phyloP scores from a whole-genome alignment of 2,888 invertebrate species.

The Drosophila mercatorum region DNA sequence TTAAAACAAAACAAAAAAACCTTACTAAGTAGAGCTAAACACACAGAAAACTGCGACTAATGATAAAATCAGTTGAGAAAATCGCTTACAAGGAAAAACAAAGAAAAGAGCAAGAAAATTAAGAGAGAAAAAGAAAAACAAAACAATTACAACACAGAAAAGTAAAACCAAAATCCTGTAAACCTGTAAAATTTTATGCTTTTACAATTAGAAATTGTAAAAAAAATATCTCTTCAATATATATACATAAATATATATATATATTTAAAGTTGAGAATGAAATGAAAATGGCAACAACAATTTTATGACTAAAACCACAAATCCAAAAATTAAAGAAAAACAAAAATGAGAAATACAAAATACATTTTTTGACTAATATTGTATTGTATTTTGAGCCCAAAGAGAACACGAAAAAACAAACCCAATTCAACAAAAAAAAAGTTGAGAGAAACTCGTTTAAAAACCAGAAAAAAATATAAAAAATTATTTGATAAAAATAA shows the following conservation, averaged over 20 bases:
- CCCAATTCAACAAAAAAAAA: constrained; percentile 48
- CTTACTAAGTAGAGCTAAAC: constrained; percentile 65
- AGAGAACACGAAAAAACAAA: constrained; percentile 53
- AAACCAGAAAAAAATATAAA: constrained; percentile 47
- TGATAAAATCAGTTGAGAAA: constrained; percentile 35
- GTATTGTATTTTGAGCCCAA: constrained; percentile 79
- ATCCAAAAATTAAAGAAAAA: constrained; percentile 35
- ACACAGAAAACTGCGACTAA: constrained; percentile 39
- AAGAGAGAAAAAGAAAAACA: neutral
- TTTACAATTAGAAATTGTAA: constrained; percentile 76
- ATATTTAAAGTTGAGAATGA: constrained; percentile 46
- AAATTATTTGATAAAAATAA: constrained; percentile 75
- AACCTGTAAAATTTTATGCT: constrained; percentile 69
- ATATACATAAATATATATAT: constrained; percentile 35
- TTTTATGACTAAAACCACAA: constrained; percentile 62
- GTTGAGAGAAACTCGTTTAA: constrained; percentile 73
- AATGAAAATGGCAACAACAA: constrained; percentile 51
- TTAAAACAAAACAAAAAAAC: constrained; percentile 11
- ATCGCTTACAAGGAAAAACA: constrained; percentile 35
- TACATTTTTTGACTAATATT: constrained; percentile 70
- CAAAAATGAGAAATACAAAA: constrained; percentile 30
- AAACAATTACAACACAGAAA: constrained; percentile 16
- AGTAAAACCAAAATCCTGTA: constrained; percentile 15
- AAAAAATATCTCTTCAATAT: constrained; percentile 54
- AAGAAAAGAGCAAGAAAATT: neutral